These are phyloP conservation scores for Orchesellides sinensis DNA, from an alignment of 2,888 invertebrate species.

Conservation along the genomic window DNA sequence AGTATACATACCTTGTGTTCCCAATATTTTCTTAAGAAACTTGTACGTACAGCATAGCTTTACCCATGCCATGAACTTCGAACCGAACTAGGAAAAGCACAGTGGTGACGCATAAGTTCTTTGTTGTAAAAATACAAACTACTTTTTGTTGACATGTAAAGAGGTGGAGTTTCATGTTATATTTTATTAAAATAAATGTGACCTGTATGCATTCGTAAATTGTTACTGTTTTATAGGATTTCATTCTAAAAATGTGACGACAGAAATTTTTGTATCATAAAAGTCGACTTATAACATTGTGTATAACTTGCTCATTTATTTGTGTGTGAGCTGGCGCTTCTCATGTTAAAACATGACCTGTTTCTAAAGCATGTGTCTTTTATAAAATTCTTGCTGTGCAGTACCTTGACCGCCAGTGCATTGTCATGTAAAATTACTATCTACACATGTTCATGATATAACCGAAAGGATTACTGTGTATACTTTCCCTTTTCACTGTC, in stretches of 20 bases:
- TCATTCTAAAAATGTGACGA: not conserved
- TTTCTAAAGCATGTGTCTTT: not conserved
- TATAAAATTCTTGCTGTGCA: not conserved
- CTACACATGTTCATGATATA: not conserved
- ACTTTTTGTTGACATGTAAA: not conserved
- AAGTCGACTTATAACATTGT: too few species aligned
- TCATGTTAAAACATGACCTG: too few species aligned
- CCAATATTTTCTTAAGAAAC: too few species aligned
- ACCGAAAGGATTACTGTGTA: slow-evolving; percentile 4
- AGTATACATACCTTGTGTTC: too few species aligned
- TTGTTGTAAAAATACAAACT: not conserved
- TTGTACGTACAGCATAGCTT: too few species aligned
- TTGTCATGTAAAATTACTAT: slow-evolving; percentile 27
- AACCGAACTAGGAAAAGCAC: too few species aligned
- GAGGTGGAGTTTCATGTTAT: not conserved
- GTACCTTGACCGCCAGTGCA: not conserved
- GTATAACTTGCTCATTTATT: too few species aligned
- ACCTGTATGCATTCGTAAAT: too few species aligned
- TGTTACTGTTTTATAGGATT: not conserved
- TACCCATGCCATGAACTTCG: too few species aligned
- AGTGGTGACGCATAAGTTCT: not conserved
- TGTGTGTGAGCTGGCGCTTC: too few species aligned
- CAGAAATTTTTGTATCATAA: not conserved
- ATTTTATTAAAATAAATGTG: too few species aligned
- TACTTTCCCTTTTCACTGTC: not conserved